Evolutionary conservation across 2,113 vertebrate species (phyloP), one percentile per base, ranked within the genome.

Genomic region (Mobula birostris): DNA sequence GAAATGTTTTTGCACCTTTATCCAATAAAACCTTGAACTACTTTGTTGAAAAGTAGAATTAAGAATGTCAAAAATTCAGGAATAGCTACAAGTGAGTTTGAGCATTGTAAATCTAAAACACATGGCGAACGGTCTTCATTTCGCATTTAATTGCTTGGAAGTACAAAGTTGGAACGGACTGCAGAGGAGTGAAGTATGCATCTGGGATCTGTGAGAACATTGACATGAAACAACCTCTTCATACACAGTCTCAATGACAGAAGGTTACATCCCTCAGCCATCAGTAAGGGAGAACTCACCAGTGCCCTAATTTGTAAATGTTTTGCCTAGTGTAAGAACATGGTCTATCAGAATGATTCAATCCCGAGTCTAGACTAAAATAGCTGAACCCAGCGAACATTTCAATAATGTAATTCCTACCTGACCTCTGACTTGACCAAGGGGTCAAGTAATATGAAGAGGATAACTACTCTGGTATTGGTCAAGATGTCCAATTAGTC

Each of bases 111-210:
- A 90, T 68, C 85, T 66, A 11, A 87, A 61, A 29, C 14, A 66
- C 61, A n/a, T 32, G n/a, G 85, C 15, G 85, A 36, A 5, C 2
- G 7, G n/a, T 90, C n/a, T 32, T 66, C 29, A 68, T 1, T 36
- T 90, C 29, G 19, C 29, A 36, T 90, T 90, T 90, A 90, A 90
- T 32, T 90, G 61, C 66, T 90, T 90, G 14, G 85, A 66, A 66
- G n/a, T 29, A 90, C 15, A 63, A 12, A 32, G 14, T 19, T 19
- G 85, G 61, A 90, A 8, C 66, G 29, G n/a, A 32, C 29, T 32
- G 58, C 27, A 27, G 14, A 48, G 29, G 85, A n/a, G 29, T 32
- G 58, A 68, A 63, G 0, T 61, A 36, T 63, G 56, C 8, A n/a
- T 15, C 29, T n/a, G 32, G 61, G n/a, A 32, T 12, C 29, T 90